A percentile compares a stretch with the other conserved stretches of the same genome.
phyloP scores from a whole-genome alignment of 1,140 invertebrate genomes.

The Nomia melanderi region DNA sequence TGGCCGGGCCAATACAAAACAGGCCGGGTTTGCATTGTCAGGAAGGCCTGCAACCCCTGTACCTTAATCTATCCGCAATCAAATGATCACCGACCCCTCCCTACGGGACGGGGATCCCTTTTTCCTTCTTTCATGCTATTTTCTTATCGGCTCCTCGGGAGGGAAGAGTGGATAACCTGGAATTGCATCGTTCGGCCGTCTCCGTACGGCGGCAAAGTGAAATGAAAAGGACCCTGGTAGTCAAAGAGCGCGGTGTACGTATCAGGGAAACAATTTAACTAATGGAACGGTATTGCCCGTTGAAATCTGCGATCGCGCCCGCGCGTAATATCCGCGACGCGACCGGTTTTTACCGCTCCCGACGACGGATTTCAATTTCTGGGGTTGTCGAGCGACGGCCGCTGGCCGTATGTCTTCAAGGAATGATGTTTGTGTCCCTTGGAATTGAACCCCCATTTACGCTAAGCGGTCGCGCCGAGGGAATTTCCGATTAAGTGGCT shows the following conservation, averaged over 20 bases:
- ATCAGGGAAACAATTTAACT: conserved; percentile 78
- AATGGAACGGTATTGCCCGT: conserved; percentile 75
- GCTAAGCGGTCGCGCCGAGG: neutral
- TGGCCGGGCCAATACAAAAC: conserved; percentile 15
- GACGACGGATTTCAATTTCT: conserved; percentile 49
- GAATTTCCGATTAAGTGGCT: neutral
- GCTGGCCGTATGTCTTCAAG: neutral
- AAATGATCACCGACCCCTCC: conserved; percentile 37
- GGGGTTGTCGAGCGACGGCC: conserved; percentile 22
- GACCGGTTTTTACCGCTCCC: conserved; percentile 10
- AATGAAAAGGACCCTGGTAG: conserved; percentile 22
- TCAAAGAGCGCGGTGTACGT: conserved; percentile 54
- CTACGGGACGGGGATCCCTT: neutral
- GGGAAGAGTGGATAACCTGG: conserved; percentile 29
- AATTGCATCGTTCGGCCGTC: conserved; percentile 48
- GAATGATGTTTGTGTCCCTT: neutral
- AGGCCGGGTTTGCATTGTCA: conserved; percentile 41
- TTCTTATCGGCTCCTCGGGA: conserved; percentile 37
- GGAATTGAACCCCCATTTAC: neutral
- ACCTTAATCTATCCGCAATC: conserved; percentile 53
- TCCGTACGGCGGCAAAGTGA: conserved; percentile 36
- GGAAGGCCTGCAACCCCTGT: conserved; percentile 18
- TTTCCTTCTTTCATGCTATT: conserved; percentile 43
- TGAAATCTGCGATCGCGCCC: conserved; percentile 53
- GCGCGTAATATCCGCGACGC: conserved; percentile 19